phyloP scores from a whole-genome alignment of 30 jellyfish, hydroid and myxozoan genomes.

The Aurelia aurita region DNA sequence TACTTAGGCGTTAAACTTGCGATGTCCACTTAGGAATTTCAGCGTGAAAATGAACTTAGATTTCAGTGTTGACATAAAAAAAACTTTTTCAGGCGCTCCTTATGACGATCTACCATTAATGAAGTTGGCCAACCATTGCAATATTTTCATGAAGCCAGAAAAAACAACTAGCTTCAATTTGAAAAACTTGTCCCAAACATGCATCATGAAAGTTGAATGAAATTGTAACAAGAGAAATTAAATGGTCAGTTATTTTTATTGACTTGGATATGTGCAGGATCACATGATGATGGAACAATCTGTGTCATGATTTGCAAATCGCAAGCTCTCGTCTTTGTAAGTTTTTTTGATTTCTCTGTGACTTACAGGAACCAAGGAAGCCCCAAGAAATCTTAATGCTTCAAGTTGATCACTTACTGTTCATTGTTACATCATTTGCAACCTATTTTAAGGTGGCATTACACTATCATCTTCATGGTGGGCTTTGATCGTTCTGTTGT shows the following conservation, averaged over 20 bases:
- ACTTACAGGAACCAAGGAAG: neutral
- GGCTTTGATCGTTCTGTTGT: too few species aligned
- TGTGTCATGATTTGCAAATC: conserved; percentile 2
- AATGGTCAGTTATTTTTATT: too few species aligned
- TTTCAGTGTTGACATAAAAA: neutral
- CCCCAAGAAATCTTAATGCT: neutral
- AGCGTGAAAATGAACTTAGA: neutral
- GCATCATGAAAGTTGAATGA: neutral
- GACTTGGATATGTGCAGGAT: neutral
- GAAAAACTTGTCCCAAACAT: neutral
- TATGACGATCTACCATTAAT: neutral
- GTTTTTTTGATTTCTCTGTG: too few species aligned
- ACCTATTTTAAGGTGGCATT: too few species aligned
- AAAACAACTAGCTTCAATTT: neutral
- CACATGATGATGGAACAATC: neutral
- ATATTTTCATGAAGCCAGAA: neutral
- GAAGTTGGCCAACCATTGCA: neutral
- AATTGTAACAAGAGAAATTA: too few species aligned
- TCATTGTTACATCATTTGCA: conserved; percentile 1
- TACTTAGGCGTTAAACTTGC: neutral
- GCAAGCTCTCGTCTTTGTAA: neutral
- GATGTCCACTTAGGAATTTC: neutral
- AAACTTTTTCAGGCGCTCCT: neutral
- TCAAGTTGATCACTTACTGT: neutral
- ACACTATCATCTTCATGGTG: too few species aligned